Percentiles rank a stretch among this genome's conserved stretches.
These are phyloP conservation scores for Megalurothrips usitatus DNA, from an alignment of 2,888 invertebrate species.

Conservation along the genomic window DNA sequence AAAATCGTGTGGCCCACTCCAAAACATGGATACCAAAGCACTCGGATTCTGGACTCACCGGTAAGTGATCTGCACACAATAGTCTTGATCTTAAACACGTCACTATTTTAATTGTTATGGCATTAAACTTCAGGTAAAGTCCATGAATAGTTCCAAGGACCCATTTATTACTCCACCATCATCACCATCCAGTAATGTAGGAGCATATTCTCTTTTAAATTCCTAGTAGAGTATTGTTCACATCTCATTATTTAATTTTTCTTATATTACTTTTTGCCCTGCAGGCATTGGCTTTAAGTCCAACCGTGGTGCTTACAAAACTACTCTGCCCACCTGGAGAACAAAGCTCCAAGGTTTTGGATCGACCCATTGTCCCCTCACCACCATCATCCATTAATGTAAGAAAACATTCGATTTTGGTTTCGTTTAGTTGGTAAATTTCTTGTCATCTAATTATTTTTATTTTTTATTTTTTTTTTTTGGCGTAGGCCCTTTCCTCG, in stretches of 20 bases:
- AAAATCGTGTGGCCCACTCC: background rate
- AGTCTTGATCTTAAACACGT: background rate
- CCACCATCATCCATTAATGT: background rate
- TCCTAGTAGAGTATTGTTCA: background rate
- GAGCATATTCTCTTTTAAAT: no score
- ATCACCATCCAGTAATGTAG: no score
- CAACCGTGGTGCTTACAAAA: no score
- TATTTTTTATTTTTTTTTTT: background rate
- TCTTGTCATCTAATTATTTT: background rate
- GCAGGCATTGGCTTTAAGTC: no score
- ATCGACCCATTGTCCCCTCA: no score
- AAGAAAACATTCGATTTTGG: background rate
- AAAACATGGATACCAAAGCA: background rate
- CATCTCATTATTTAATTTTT: no score
- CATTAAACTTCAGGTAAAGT: background rate
- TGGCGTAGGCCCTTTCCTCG: background rate
- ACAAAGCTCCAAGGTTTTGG: no score
- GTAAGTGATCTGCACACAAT: background rate
- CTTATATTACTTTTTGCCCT: no score
- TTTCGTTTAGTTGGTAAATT: background rate
- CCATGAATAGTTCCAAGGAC: background rate
- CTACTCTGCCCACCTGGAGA: no score
- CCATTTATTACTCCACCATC: background rate
- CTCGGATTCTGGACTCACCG: background rate
- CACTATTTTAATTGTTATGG: background rate